Evolutionary conservation across 2,113 vertebrate genomes (phyloP), one percentile per base, ranked within the genome.

Genomic region (Microcebus tavaratra): DNA sequence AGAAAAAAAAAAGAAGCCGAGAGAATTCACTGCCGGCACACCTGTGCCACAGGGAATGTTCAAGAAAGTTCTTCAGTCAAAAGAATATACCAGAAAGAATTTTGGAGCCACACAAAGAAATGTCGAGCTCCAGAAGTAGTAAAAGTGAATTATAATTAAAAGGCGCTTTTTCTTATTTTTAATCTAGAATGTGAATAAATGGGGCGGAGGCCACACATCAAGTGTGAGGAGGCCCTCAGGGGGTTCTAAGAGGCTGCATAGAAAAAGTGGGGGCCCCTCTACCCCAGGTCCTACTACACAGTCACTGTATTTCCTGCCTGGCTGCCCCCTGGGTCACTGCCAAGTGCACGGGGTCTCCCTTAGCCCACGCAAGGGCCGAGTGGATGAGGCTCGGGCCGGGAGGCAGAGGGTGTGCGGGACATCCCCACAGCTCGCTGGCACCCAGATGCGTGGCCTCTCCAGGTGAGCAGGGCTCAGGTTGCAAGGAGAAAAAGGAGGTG

Each of bases 271-370:
- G 68, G 68, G 94, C 7, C 55, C 73, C 36, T 5, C 18, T 0
- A 4, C 45, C 31, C 2, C 59, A 14, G 75, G 36, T 2, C 7
- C 63, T 3, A 0, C 1, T 9, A 2, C 1, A 3, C 1, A 5
- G 36, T 3, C 50, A 65, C 59, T 61, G 23, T 6, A 11, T 29
- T 34, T 2, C 10, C 31, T 55, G 8, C 15, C 45, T 20, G 27
- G 36, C 23, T 23, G 31, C 59, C 39, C 87, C 76, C 8, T 36
- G 15, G 25, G 27, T 57, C 42, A 10, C 31, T 4, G 14, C 61
- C 12, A 14, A 8, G 4, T 1, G 39, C 42, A 50, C 36, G 5
- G 61, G 55, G 63, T 14, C n/a, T 87, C 63, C 59, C 42, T 15
- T 6, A 27, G 25, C 31, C 57, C 86, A 27, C 0, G 3, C 7